phyloP scores from a whole-genome alignment of 2,888 invertebrate genomes.

The Rhingia campestris region DNA sequence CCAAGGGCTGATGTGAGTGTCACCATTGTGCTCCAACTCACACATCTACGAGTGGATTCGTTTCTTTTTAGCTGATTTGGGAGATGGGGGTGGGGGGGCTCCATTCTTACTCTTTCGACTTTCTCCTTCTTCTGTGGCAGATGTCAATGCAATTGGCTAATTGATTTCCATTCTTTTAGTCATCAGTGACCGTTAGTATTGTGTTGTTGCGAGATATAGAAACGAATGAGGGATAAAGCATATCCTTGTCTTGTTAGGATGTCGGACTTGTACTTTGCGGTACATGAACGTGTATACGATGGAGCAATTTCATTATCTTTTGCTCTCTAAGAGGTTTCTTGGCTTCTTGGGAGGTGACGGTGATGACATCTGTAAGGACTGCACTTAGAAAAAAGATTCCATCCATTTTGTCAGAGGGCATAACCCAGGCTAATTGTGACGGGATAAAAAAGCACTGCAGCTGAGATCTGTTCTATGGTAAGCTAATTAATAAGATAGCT shows the following conservation, averaged over 20 bases:
- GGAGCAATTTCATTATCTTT: constrained; percentile 58
- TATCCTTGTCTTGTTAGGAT: constrained; percentile 37
- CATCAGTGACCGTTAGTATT: constrained; percentile 75
- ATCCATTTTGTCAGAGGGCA: too few species aligned
- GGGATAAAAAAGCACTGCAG: too few species aligned
- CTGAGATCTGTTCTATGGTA: too few species aligned
- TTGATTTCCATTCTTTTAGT: constrained; percentile 80
- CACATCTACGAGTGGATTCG: background rate
- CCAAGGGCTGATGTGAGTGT: constrained; percentile 28
- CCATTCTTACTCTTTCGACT: background rate
- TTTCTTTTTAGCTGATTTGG: constrained; percentile 29
- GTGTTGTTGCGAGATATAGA: constrained; percentile 53
- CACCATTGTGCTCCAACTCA: constrained; percentile 46
- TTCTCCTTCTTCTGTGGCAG: constrained; percentile 11
- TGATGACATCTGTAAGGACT: constrained; percentile 15
- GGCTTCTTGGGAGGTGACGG: constrained; percentile 11
- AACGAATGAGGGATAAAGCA: constrained; percentile 76
- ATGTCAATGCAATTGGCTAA: constrained; percentile 81
- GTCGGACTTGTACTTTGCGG: constrained; percentile 35
- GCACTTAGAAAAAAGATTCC: constrained; percentile 24
- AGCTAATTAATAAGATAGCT: too few species aligned
- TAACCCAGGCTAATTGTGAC: too few species aligned
- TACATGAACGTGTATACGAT: constrained; percentile 15
- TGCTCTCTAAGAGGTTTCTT: constrained; percentile 24
- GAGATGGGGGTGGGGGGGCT: background rate